These are phyloP conservation scores for Limanda limanda DNA, from an alignment of 2,113 vertebrate species.

Conservation along the genomic window DNA sequence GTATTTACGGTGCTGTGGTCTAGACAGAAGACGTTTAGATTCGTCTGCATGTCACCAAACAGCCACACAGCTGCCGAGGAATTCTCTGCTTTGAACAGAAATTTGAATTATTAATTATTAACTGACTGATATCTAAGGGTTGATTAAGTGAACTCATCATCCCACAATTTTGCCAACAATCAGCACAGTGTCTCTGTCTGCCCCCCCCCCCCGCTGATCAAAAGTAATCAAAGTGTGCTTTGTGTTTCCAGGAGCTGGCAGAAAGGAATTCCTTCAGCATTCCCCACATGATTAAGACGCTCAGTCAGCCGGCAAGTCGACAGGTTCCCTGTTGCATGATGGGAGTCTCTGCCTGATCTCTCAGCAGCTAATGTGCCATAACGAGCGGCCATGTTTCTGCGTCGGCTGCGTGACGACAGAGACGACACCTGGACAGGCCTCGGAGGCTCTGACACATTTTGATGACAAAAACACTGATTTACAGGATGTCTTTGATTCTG, in stretches of 20 bases:
- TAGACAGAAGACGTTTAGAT: background rate
- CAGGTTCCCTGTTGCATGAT: constrained; percentile 33
- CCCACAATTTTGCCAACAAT: background rate
- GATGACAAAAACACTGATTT: no score
- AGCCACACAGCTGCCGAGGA: background rate
- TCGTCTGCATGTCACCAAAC: background rate
- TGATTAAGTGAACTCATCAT: background rate
- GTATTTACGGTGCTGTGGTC: background rate
- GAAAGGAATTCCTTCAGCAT: constrained; percentile 68
- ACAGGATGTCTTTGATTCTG: no score
- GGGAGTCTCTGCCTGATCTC: constrained; percentile 34
- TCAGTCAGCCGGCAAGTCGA: background rate
- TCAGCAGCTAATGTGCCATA: constrained; percentile 27
- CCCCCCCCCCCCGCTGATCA: constrained; percentile 1
- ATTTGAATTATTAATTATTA: background rate
- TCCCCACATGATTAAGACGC: constrained; percentile 69
- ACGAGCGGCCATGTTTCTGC: constrained; percentile 7
- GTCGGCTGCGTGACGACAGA: background rate
- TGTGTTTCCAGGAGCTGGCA: constrained; percentile 58
- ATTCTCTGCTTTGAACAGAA: background rate
- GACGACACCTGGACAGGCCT: background rate
- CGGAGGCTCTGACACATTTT: no score
- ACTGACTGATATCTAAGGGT: background rate
- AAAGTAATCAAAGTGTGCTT: constrained; percentile 42
- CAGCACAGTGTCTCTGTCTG: background rate